phyloP scores from a whole-genome alignment of 2,113 vertebrate genomes.

The Tonatia bakeri region DNA sequence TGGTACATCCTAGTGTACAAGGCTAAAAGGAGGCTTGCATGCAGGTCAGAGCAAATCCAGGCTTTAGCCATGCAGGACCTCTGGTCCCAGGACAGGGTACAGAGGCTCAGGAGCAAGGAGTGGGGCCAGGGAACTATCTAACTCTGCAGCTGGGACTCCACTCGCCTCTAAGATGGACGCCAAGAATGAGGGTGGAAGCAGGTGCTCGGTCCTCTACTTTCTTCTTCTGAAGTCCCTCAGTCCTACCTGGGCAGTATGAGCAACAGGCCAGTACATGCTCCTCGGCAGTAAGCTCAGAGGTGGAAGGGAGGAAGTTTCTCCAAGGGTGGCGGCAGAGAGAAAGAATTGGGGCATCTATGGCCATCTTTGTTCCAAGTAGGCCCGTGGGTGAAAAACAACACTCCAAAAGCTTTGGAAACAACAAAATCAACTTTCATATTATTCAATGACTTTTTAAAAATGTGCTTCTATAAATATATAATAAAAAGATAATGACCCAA shows the following conservation, averaged over 20 bases:
- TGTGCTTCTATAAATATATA: background rate
- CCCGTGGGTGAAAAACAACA: background rate
- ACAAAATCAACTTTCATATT: background rate
- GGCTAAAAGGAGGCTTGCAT: background rate
- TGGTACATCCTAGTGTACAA: background rate
- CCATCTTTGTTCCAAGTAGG: background rate
- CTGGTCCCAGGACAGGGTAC: background rate
- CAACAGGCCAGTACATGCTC: background rate
- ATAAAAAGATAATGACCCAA: background rate
- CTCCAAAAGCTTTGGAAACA: background rate
- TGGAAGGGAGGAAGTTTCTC: background rate
- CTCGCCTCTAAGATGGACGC: accelerated
- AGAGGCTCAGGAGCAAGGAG: background rate
- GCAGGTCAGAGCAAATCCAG: background rate
- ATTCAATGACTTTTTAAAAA: background rate
- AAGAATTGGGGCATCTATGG: background rate
- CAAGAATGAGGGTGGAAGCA: background rate
- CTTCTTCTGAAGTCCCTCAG: background rate
- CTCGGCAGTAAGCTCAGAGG: background rate
- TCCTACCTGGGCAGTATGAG: background rate
- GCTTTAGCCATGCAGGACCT: background rate
- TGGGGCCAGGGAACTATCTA: background rate
- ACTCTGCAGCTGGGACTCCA: background rate
- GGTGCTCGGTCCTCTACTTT: background rate
- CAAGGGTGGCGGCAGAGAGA: background rate